Evolutionary conservation across 2,797 vertebrate genomes (phyloP).

Genomic region (Pangasius mekongensis): DNA sequence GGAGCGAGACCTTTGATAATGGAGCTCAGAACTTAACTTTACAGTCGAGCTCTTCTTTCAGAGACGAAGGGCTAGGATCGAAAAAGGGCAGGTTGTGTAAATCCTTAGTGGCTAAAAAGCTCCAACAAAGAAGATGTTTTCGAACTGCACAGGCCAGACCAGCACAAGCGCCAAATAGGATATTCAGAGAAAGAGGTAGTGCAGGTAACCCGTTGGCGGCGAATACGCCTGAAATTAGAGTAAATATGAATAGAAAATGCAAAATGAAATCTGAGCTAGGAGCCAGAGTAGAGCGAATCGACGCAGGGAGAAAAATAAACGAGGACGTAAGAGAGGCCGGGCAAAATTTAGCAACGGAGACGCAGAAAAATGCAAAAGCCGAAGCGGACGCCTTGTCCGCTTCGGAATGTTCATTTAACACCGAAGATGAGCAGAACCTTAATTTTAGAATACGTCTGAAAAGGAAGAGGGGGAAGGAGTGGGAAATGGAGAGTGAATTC

Average conservation of each 20-base stretch:
- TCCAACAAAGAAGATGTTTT: constrained; percentile 16
- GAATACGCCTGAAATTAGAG: neutral
- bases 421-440: constrained; percentile 60
- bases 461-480: constrained; percentile 74
- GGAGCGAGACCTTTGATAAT: neutral
- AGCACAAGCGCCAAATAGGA: neutral
- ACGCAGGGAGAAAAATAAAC: neutral
- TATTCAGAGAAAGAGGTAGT: neutral
- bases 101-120: neutral
- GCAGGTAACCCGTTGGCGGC: neutral
- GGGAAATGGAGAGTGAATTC: constrained; percentile 72
- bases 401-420: constrained; percentile 50
- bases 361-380: constrained; percentile 1
- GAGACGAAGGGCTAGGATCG: neutral
- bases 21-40: neutral
- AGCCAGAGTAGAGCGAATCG: neutral
- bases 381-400: constrained; percentile 29
- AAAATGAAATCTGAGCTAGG: neutral
- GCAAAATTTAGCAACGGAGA: neutral
- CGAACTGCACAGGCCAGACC: neutral
- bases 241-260: neutral
- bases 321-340: neutral
- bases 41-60: constrained; percentile 15
- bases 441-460: constrained; percentile 77
- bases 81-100: constrained; percentile 38